Conservation (phyloP, 2,888 invertebrate genomes). For the Pandemis cinnamomeana region DNA sequence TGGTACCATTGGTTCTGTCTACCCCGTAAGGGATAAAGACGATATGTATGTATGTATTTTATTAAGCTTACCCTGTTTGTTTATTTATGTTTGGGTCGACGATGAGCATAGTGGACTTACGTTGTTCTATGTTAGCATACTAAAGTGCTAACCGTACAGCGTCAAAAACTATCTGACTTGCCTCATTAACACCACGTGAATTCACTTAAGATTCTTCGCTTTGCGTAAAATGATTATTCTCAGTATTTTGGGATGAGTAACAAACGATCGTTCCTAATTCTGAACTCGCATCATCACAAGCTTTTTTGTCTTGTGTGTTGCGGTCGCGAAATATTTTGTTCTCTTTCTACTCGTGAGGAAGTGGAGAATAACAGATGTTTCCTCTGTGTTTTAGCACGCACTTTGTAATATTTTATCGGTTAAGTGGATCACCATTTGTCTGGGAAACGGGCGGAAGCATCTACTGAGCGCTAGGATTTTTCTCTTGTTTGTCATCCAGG, state of each 20-base stretch:
- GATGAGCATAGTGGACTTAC: not conserved
- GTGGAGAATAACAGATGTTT: slow-evolving; percentile 61
- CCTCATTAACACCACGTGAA: slow-evolving; percentile 37
- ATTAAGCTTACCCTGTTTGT: no score
- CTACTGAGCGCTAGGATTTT: slow-evolving; percentile 51
- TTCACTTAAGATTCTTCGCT: slow-evolving; percentile 26
- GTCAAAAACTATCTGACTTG: slow-evolving; percentile 14
- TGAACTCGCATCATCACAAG: slow-evolving; percentile 28
- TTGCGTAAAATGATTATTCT: slow-evolving; percentile 19
- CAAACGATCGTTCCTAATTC: slow-evolving; percentile 27
- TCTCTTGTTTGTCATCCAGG: slow-evolving; percentile 52
- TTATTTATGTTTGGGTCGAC: no score
- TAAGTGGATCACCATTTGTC: slow-evolving; percentile 55
- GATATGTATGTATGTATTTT: no score
- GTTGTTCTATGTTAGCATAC: slow-evolving; percentile 9
- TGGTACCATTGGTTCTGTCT: no score
- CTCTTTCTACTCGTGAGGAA: slow-evolving; percentile 48
- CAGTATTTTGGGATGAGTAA: slow-evolving; percentile 31
- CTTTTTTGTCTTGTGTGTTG: slow-evolving; percentile 19
- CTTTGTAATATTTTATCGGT: slow-evolving; percentile 50
- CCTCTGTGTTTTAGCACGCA: slow-evolving; percentile 57
- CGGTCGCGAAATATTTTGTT: slow-evolving; percentile 44
- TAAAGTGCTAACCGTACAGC: slow-evolving; percentile 18
- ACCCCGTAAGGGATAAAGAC: no score
- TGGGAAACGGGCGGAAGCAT: slow-evolving; percentile 59